Evolutionary conservation across 2,888 invertebrate genomes (phyloP), one percentile per base, ranked within the genome.

Genomic region (Eumerus sabulonum): DNA sequence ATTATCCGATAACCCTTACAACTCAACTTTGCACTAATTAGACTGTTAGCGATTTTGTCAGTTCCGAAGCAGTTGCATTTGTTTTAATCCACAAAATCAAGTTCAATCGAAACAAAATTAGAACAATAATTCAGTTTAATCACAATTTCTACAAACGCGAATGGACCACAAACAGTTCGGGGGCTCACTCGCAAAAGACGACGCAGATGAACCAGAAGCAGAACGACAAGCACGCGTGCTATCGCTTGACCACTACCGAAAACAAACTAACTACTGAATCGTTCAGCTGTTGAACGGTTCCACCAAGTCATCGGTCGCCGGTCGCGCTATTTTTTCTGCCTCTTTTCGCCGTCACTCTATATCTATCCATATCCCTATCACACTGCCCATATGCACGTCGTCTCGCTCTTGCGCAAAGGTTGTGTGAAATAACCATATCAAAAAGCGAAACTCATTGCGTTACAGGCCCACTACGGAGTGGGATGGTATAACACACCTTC

Each of bases 251-350:
- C 79, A 79, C 68, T 50, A 79, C 79, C 73, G 74, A 79, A 74
- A 73, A 74, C 74, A 70, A 79, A 79, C 79, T 79, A 79, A 79
- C 79, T 70, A 79, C 79, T 79, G 74, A 74, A 79, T 79, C 77
- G 77, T 60, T 59, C 51, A 59, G 59, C 74, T 68, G 64, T 73
- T 74, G 73, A 79, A 79, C 73, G 63, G 77, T 79, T 73, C 77
- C 77, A 79, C 73, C 63, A 73, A 68, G 59, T 57, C 57, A 53
- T 64, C 68, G 68, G 79, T 79, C 60, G 79, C 74, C 68, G 68
- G 79, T 79, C 60, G 79, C 74, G 74, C 79, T 79, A n/a, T 74
- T 76, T 68, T 68, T 27, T 27, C 27, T 68, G 36, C 48, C 48
- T 16, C 53, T 63, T 16, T 67, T 64, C 27, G 27, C 16, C 14